Evolutionary conservation across 2,113 vertebrate species (phyloP).

Genomic region (Menura novaehollandiae): DNA sequence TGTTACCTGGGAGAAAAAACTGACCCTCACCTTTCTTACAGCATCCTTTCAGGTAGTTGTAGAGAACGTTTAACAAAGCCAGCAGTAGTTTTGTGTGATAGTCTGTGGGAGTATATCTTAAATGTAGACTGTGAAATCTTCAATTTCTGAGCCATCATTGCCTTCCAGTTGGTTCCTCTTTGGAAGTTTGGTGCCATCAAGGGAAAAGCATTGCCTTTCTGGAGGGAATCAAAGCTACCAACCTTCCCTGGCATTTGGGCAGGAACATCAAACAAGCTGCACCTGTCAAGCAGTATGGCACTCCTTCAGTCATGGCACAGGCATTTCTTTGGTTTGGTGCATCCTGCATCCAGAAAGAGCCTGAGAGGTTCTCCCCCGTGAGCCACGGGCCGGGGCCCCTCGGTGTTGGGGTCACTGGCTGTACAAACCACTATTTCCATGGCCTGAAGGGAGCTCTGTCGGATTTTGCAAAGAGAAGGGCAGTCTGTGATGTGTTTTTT

Average conservation of each 20-base stretch:
- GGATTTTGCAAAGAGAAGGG: not conserved
- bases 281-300: accelerated
- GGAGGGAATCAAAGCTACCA: not conserved
- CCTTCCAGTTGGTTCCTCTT: not conserved
- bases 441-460: not conserved
- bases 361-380: not conserved
- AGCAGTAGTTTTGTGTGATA: not conserved
- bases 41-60: not conserved
- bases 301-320: not conserved
- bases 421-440: accelerated
- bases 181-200: not conserved
- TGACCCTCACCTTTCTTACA: not conserved
- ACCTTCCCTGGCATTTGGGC: not conserved
- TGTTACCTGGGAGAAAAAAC: not conserved
- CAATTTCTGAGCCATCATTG: not conserved
- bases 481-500: not conserved
- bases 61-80: not conserved
- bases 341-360: not conserved
- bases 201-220: not conserved
- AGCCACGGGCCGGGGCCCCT: not conserved
- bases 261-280: not conserved
- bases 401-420: not conserved
- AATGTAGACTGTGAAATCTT: not conserved
- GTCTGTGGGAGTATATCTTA: not conserved
- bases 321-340: not conserved